Conservation (phyloP, 2,113 vertebrate species). For the Dasyurus viverrinus region DNA sequence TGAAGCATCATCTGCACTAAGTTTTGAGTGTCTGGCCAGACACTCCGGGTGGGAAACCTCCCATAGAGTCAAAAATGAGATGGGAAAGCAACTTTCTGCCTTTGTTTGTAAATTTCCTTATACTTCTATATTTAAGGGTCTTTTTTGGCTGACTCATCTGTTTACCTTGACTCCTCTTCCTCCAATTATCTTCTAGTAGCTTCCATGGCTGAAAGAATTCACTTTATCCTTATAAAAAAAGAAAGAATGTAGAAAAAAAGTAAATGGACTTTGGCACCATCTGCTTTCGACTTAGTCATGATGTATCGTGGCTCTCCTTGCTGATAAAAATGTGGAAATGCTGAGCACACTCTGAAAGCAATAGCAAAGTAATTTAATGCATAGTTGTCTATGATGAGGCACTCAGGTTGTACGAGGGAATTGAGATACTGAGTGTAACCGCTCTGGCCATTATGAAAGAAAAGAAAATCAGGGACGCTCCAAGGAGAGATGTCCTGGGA, state of each 20-base stretch:
- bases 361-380: slow-evolving; percentile 40
- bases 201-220: slow-evolving; percentile 37
- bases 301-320: slow-evolving; percentile 38
- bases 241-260: slow-evolving; percentile 13
- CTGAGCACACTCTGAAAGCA: slow-evolving; percentile 35
- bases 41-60: background rate
- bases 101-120: background rate
- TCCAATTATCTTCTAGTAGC: slow-evolving; percentile 38
- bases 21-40: background rate
- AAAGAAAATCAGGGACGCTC: slow-evolving; percentile 9
- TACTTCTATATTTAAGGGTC: background rate
- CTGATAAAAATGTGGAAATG: slow-evolving; percentile 57
- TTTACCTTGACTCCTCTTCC: background rate
- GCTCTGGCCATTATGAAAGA: slow-evolving; percentile 55
- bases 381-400: slow-evolving; percentile 22
- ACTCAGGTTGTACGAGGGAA: slow-evolving; percentile 21
- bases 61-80: background rate
- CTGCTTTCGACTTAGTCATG: slow-evolving; percentile 57
- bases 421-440: slow-evolving; percentile 9
- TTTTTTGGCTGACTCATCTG: slow-evolving; percentile 35
- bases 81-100: background rate
- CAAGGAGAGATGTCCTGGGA: background rate
- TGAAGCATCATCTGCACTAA: background rate
- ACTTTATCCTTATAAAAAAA: slow-evolving; percentile 35
- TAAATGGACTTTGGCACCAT: slow-evolving; percentile 63